These are phyloP conservation scores for Netelia fuscicornis DNA, from an alignment of 2,888 invertebrate species.

Conservation along the genomic window DNA sequence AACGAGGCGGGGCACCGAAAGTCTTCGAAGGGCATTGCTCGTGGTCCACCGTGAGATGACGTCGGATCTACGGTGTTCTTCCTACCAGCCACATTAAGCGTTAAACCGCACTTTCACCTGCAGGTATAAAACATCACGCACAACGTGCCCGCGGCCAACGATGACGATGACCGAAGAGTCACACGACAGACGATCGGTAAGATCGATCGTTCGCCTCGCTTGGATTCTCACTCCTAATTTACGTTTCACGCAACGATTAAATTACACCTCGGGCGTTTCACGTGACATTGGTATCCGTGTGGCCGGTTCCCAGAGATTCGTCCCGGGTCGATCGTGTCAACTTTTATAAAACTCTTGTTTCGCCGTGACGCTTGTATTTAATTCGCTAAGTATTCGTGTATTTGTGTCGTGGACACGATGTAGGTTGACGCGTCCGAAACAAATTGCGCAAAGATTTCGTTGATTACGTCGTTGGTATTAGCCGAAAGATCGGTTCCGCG, in stretches of 20 bases:
- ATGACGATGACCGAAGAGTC: constrained; percentile 26
- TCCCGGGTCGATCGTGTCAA: not conserved
- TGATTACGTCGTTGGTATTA: constrained; percentile 30
- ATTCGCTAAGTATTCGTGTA: not conserved
- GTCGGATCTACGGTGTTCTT: constrained; percentile 13
- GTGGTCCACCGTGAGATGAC: constrained; percentile 15
- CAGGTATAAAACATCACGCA: constrained; percentile 20
- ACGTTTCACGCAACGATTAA: constrained; percentile 7
- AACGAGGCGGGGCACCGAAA: constrained; percentile 33
- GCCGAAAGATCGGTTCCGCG: constrained; percentile 21
- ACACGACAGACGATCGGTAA: not conserved
- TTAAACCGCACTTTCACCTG: constrained; percentile 55
- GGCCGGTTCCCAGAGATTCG: not conserved
- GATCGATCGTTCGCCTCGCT: not conserved
- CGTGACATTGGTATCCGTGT: not conserved
- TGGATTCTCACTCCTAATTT: not conserved
- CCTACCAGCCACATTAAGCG: constrained; percentile 17
- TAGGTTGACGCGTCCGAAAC: not conserved
- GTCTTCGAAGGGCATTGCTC: constrained; percentile 50
- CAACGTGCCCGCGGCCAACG: constrained; percentile 27
- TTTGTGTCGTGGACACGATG: not conserved
- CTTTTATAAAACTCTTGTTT: constrained; percentile 12
- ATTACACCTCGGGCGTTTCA: not conserved
- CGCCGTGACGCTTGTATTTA: not conserved
- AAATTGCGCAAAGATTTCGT: constrained; percentile 6